Evolutionary conservation across 2,797 vertebrate genomes (phyloP).

Genomic region (Glyptemys insculpta): DNA sequence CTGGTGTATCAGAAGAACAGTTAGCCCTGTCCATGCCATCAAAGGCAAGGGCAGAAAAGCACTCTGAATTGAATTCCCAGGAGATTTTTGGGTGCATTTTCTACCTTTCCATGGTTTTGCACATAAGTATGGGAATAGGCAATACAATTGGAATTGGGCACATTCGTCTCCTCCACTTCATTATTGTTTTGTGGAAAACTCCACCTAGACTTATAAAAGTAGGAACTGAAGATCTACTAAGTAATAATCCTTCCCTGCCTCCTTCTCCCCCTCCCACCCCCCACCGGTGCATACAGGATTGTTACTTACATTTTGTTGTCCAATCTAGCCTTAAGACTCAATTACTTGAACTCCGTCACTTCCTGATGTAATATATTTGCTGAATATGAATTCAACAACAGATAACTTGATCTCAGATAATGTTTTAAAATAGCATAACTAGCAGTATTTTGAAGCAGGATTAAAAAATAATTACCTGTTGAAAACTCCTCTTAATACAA

Average conservation of each 20-base stretch:
- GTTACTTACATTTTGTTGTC: background rate
- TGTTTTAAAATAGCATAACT: background rate
- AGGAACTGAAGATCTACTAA: background rate
- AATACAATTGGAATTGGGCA: background rate
- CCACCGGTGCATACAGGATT: background rate
- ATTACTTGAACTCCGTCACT: background rate
- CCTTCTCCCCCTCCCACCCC: rapidly evolving
- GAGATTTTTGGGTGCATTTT: background rate
- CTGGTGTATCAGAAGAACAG: background rate
- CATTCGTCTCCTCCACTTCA: background rate
- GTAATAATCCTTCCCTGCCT: background rate
- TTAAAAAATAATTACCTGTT: background rate
- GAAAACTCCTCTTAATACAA: background rate
- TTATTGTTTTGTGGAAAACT: background rate
- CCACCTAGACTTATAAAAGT: background rate
- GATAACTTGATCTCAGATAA: background rate
- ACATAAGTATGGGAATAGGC: background rate
- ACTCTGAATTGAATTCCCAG: background rate
- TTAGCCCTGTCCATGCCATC: background rate
- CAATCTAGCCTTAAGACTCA: background rate
- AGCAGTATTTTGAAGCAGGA: background rate
- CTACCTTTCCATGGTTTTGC: background rate
- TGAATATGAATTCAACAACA: background rate
- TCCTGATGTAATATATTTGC: background rate
- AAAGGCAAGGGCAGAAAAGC: background rate